Evolutionary conservation across 2,888 invertebrate genomes (phyloP).

Genomic region (Microdon myrmicae): DNA sequence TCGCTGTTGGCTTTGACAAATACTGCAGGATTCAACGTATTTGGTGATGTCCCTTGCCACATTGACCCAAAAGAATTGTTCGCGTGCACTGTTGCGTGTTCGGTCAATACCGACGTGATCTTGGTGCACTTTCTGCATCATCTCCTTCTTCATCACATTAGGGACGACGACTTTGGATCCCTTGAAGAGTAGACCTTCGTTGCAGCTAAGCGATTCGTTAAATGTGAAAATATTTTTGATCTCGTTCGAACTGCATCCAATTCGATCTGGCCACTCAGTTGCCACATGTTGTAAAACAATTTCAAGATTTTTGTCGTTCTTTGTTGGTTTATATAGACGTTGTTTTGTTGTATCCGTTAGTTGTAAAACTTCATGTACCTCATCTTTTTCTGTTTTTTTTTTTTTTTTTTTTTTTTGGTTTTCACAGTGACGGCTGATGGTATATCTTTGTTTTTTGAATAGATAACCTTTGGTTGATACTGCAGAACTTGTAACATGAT

Average conservation of each 20-base stretch:
- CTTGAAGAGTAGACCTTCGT: constrained; percentile 17
- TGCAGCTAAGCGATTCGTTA: constrained; percentile 18
- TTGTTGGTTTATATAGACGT: constrained; percentile 7
- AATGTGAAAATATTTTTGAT: constrained; percentile 12
- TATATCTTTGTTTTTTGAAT: constrained; percentile 53
- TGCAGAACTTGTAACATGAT: constrained; percentile 52
- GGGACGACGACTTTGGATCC: constrained; percentile 9
- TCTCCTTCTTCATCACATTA: constrained; percentile 13
- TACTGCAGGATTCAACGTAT: constrained; percentile 11
- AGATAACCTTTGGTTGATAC: constrained; percentile 51
- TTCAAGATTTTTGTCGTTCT: constrained; percentile 12
- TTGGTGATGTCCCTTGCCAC: constrained; percentile 9
- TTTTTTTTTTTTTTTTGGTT: too few relatives aligned
- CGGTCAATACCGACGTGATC: constrained; percentile 19
- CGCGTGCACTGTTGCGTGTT: constrained; percentile 7
- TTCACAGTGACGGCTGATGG: constrained; percentile 37
- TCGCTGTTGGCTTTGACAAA: constrained; percentile 17
- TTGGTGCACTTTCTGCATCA: constrained; percentile 18
- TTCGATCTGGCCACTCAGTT: constrained; percentile 11
- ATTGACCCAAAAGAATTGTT: constrained; percentile 19
- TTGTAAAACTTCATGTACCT: constrained; percentile 6
- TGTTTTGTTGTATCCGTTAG: constrained; percentile 8
- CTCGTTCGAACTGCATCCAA: constrained; percentile 2
- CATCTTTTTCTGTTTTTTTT: constrained; percentile 17
- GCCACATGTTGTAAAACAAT: constrained; percentile 10